phyloP scores from a whole-genome alignment of 2,113 vertebrate genomes.

The Salvator merianae region DNA sequence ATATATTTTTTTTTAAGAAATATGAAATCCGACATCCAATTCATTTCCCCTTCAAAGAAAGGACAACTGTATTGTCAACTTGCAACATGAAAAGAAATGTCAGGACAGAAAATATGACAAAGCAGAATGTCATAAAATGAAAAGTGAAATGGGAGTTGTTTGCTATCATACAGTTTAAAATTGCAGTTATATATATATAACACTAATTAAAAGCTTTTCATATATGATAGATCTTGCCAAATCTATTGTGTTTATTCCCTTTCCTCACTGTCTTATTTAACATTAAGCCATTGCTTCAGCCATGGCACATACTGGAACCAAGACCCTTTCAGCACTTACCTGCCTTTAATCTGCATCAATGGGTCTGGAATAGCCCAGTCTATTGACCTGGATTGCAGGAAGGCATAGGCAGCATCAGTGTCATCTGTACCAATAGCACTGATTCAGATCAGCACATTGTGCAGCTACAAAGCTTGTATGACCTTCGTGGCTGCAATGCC shows the following conservation, averaged over 20 bases:
- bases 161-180: neutral
- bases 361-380: too few species aligned
- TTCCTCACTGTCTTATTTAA: neutral
- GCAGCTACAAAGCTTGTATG: too few species aligned
- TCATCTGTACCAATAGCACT: too few species aligned
- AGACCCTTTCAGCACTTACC: too few species aligned
- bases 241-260: neutral
- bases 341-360: too few species aligned
- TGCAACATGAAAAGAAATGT: neutral
- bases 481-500: too few species aligned
- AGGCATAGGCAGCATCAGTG: too few species aligned
- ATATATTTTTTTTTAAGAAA: neutral
- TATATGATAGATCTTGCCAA: neutral
- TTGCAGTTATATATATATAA: neutral
- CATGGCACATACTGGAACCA: neutral
- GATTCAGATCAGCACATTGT: too few species aligned
- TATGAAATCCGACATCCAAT: neutral
- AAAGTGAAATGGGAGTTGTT: neutral
- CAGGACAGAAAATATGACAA: neutral
- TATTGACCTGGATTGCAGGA: too few species aligned
- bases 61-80: neutral
- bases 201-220: neutral
- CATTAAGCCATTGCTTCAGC: neutral
- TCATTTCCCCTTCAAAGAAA: neutral
- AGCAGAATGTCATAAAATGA: neutral